Evolutionary conservation across 2,888 invertebrate species (phyloP).

Genomic region (Euplagia quadripunctaria): DNA sequence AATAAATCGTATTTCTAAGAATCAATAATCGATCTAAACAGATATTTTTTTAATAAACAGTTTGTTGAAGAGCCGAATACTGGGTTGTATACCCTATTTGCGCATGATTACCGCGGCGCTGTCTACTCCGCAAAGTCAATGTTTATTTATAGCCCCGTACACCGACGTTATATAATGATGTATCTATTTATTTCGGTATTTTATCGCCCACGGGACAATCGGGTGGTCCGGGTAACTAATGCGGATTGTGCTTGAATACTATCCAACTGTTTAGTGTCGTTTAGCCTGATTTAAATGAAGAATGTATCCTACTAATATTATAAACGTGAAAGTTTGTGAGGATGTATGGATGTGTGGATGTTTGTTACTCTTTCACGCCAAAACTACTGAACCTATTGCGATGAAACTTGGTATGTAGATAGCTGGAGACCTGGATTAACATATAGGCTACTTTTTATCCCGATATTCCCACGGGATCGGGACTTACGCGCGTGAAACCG

Average conservation of each 20-base stretch:
- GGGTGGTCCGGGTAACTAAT: constrained; percentile 15
- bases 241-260: constrained; percentile 3
- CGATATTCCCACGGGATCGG: too few relatives aligned
- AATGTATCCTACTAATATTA: too few relatives aligned
- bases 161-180: constrained; percentile 33
- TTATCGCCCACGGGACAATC: constrained; percentile 17
- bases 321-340: too few relatives aligned
- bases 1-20: background rate
- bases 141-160: constrained; percentile 46
- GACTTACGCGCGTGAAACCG: too few relatives aligned
- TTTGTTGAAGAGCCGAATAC: background rate
- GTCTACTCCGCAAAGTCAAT: constrained; percentile 26
- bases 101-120: constrained; percentile 37
- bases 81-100: constrained; percentile 24
- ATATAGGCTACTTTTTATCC: too few relatives aligned
- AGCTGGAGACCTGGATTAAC: too few relatives aligned
- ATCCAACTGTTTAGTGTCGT: constrained; percentile 5
- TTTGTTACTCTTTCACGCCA: too few relatives aligned
- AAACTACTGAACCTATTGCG: too few relatives aligned
- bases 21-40: background rate
- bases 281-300: background rate
- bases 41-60: background rate
- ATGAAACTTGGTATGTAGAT: too few relatives aligned
- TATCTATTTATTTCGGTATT: constrained; percentile 32
- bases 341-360: too few relatives aligned